phyloP scores from a whole-genome alignment of 2,797 vertebrate genomes.

The Apogon hyalosoma region DNA sequence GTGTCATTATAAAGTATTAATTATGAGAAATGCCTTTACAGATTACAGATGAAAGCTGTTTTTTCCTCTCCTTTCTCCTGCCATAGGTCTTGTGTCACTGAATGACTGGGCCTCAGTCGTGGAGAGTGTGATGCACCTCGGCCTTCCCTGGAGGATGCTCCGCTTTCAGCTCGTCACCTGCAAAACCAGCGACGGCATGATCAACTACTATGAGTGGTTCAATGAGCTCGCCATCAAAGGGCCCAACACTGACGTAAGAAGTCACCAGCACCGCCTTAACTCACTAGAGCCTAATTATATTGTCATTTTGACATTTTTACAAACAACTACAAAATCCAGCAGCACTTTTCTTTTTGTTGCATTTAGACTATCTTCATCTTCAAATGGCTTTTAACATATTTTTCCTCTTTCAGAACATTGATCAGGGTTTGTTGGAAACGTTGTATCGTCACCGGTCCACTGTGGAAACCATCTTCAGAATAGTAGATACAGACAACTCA shows the following conservation, averaged over 20 bases:
- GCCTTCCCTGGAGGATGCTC: constrained; percentile 92
- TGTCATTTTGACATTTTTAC: no score
- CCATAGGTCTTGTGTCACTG: constrained; percentile 84
- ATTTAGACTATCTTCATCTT: neutral
- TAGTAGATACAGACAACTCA: constrained; percentile 94
- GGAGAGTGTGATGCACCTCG: constrained; percentile 88
- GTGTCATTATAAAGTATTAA: no score
- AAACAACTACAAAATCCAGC: no score
- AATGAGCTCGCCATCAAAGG: constrained; percentile 87
- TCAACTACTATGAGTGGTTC: constrained; percentile 91
- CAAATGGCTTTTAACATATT: neutral
- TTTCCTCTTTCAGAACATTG: constrained; percentile 77
- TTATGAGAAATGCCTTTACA: neutral
- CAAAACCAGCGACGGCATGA: constrained; percentile 54
- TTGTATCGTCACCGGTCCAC: constrained; percentile 94
- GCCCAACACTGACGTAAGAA: constrained; percentile 84
- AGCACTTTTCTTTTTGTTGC: no score
- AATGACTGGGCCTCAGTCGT: constrained; percentile 88
- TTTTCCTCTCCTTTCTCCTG: neutral
- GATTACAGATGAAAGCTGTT: neutral
- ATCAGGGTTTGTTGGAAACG: constrained; percentile 91
- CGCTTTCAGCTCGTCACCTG: constrained; percentile 85
- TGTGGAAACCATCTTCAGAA: constrained; percentile 95
- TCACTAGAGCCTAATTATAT: no score
- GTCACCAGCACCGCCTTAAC: no score